Percentiles rank a stretch among this genome's conserved stretches.
Conservation (phyloP, 2,113 vertebrate genomes). For the Ardeotis arabs region DNA sequence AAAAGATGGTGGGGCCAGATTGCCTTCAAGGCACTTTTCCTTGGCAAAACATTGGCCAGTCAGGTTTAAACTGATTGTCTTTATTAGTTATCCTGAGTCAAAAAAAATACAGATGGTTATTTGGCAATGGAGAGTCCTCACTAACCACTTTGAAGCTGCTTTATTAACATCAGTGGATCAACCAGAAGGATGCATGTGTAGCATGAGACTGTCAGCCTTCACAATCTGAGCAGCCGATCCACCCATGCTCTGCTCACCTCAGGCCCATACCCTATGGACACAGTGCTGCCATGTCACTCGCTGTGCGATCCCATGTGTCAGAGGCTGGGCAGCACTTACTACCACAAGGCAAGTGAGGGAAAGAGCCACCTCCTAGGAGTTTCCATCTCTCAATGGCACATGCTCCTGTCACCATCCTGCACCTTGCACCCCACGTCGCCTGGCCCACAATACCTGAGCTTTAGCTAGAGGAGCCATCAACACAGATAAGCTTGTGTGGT, state of each 20-base stretch:
- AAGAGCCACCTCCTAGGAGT: not conserved
- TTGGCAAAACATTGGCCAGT: not conserved
- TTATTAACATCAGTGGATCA: not conserved
- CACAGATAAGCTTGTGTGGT: not conserved
- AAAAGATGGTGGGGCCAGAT: not conserved
- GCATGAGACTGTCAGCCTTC: not conserved
- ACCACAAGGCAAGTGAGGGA: not conserved
- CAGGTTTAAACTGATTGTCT: not conserved
- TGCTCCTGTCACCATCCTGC: not conserved
- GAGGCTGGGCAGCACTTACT: not conserved
- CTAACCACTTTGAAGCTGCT: not conserved
- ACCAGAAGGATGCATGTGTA: not conserved
- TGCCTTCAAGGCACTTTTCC: not conserved
- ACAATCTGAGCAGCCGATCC: not conserved
- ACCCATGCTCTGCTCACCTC: not conserved
- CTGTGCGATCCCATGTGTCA: not conserved
- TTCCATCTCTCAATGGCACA: not conserved
- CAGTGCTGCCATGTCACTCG: fast-evolving
- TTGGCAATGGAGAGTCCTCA: not conserved
- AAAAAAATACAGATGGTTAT: not conserved
- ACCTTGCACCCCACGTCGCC: not conserved
- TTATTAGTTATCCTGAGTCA: not conserved
- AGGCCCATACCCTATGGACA: not conserved
- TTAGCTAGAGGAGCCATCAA: not conserved
- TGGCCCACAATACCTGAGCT: not conserved